These are phyloP conservation scores for Trypoxylon attenuatum DNA, from an alignment of 2,888 invertebrate species.

Conservation along the genomic window DNA sequence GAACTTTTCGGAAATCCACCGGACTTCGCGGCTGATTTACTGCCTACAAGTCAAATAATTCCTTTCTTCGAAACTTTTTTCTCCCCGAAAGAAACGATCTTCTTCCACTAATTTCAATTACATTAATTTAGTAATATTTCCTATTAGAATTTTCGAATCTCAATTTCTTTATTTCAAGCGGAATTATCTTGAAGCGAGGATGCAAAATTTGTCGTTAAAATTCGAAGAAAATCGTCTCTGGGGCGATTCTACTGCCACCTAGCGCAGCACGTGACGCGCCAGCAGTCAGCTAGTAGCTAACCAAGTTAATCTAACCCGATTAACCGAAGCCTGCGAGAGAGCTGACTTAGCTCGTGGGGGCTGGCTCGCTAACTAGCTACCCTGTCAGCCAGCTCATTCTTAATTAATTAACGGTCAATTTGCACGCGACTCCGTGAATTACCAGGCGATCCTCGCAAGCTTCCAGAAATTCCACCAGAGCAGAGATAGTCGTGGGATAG, in stretches of 20 bases:
- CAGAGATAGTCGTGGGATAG: no score
- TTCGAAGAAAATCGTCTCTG: no score
- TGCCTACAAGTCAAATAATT: not conserved
- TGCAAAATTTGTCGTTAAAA: no score
- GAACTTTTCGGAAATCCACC: not conserved
- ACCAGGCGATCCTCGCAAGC: slow-evolving; percentile 46
- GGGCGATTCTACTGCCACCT: no score
- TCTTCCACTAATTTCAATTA: no score
- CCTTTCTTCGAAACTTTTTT: not conserved
- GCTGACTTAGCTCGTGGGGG: slow-evolving; percentile 64
- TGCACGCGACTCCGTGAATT: slow-evolving; percentile 48
- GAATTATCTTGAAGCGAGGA: no score
- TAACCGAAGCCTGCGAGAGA: slow-evolving; percentile 69
- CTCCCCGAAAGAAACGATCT: not conserved
- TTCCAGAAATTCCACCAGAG: slow-evolving; percentile 51
- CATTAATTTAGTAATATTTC: no score
- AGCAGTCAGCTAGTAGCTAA: slow-evolving; percentile 58
- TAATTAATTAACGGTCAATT: slow-evolving; percentile 70
- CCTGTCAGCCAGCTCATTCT: slow-evolving; percentile 65
- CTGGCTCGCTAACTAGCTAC: slow-evolving; percentile 57
- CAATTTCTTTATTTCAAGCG: no score
- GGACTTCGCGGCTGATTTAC: not conserved
- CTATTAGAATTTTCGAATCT: no score
- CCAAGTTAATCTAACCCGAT: slow-evolving; percentile 70
- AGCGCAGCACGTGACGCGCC: no score